These are phyloP conservation scores for Aythya baeri DNA, from an alignment of 2,113 vertebrate genomes.

Conservation along the genomic window DNA sequence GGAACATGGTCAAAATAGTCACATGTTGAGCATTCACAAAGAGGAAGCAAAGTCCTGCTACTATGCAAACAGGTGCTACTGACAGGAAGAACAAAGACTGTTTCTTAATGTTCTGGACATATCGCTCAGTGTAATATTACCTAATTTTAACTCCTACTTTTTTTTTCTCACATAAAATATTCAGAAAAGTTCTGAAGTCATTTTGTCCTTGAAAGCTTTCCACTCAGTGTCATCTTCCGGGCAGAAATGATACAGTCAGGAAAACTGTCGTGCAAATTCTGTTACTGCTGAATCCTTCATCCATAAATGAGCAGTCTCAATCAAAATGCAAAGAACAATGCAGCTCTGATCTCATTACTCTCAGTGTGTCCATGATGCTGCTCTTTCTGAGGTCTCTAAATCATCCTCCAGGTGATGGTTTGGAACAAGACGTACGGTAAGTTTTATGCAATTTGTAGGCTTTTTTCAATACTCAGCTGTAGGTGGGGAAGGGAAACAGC, in stretches of 20 bases:
- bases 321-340: background rate
- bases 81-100: background rate
- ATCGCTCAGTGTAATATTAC: fast-evolving
- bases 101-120: background rate
- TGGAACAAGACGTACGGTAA: background rate
- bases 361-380: fast-evolving
- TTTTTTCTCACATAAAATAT: background rate
- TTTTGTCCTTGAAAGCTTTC: background rate
- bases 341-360: background rate
- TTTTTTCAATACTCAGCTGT: background rate
- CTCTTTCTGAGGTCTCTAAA: background rate
- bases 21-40: background rate
- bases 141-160: background rate
- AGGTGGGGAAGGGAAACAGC: background rate
- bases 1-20: background rate
- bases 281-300: background rate
- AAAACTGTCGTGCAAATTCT: background rate
- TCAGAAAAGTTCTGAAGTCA: background rate
- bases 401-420: background rate
- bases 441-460: background rate
- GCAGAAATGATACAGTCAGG: background rate
- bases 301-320: background rate
- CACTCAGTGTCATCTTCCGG: too few species aligned
- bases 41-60: background rate
- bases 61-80: background rate